Evolutionary conservation across 2,113 vertebrate genomes (phyloP).

Genomic region (Apodemus speciosus): DNA sequence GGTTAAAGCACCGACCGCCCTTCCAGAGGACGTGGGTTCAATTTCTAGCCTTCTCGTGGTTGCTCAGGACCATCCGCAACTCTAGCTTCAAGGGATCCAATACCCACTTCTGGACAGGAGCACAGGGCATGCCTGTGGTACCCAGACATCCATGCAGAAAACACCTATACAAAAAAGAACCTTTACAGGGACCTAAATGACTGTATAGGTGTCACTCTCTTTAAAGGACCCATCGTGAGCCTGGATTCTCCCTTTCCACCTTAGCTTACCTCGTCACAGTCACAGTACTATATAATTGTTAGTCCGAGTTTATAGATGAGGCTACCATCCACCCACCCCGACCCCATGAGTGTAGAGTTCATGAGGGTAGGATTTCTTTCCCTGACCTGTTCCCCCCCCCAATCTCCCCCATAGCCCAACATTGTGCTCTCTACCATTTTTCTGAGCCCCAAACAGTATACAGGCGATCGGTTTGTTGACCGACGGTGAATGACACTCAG

Average conservation of each 20-base stretch:
- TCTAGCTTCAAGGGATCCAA: background rate
- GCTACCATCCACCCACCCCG: background rate
- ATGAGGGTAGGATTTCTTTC: background rate
- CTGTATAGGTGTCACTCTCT: background rate
- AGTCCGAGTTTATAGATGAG: background rate
- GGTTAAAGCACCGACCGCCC: background rate
- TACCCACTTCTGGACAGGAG: background rate
- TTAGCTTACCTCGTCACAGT: background rate
- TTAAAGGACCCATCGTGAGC: background rate
- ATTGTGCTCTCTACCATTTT: background rate
- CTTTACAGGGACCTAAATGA: background rate
- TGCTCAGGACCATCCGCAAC: background rate
- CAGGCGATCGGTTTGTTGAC: background rate
- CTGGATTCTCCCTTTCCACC: background rate
- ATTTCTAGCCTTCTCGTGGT: background rate
- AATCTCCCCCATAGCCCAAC: background rate
- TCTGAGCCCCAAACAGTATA: background rate
- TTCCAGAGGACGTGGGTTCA: background rate
- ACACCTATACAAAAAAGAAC: background rate
- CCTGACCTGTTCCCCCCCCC: background rate
- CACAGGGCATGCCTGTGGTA: background rate
- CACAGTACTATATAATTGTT: background rate
- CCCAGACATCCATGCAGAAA: background rate
- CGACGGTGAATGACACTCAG: constrained; percentile 11
- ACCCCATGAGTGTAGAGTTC: background rate